phyloP scores from a whole-genome alignment of 1,140 invertebrate species.

The Thaumetopoea pityocampa region DNA sequence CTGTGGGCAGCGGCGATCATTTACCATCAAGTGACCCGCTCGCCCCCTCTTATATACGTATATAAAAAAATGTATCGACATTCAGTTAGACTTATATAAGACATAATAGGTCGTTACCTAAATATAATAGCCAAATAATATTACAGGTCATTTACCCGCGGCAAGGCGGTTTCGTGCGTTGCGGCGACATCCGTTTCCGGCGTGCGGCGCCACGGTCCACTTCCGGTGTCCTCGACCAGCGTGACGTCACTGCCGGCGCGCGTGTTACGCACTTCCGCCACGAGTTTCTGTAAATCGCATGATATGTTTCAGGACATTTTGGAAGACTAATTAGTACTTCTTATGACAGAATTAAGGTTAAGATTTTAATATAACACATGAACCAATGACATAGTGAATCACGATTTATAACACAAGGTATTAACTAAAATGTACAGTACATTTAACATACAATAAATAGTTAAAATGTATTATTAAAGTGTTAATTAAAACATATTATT shows the following conservation, averaged over 20 bases:
- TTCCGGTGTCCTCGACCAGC: constrained; percentile 38
- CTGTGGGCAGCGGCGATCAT: no score
- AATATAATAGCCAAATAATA: constrained; percentile 20
- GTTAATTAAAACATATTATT: no score
- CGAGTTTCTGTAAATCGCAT: constrained; percentile 25
- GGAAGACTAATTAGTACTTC: constrained; percentile 1
- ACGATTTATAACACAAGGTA: no score
- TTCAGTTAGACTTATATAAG: no score
- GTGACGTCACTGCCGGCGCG: constrained; percentile 48
- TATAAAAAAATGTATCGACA: no score
- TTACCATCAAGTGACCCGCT: no score
- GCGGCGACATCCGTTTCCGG: constrained; percentile 54
- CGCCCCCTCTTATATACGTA: no score
- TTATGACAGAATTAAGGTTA: neutral
- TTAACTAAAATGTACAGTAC: no score
- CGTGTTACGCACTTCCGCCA: constrained; percentile 54
- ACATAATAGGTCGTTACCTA: no score
- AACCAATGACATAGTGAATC: neutral
- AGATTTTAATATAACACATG: neutral
- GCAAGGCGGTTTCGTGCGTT: constrained; percentile 41
- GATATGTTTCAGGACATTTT: constrained; percentile 7
- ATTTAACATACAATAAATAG: no score
- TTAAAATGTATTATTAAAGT: no score
- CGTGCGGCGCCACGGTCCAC: constrained; percentile 35
- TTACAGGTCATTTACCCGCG: constrained; percentile 46